A percentile compares a stretch with the other conserved stretches of the same genome.
phyloP scores from a whole-genome alignment of 2,888 invertebrate species.

The Camptogramma bilineatum region DNA sequence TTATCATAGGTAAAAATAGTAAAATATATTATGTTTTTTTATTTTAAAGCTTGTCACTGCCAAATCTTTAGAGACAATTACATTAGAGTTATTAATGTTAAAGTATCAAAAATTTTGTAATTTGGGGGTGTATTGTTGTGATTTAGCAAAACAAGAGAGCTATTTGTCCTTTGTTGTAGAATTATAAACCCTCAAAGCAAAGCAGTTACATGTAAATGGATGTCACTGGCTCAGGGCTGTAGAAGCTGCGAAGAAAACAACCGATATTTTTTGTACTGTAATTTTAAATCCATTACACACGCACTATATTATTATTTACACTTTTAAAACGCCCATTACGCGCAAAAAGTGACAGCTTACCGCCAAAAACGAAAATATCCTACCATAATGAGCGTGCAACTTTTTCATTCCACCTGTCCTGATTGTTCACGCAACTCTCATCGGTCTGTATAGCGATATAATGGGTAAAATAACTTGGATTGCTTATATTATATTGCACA shows the following conservation, averaged over 20 bases:
- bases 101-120: background rate
- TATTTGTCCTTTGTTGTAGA: background rate
- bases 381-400: constrained; percentile 37
- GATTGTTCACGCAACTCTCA: constrained; percentile 24
- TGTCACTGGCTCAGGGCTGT: constrained; percentile 26
- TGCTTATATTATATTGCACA: constrained; percentile 31
- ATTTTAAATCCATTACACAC: constrained; percentile 37
- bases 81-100: too few relatives aligned
- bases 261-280: constrained; percentile 19
- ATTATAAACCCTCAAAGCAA: background rate
- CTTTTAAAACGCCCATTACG: constrained; percentile 38
- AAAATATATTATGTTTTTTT: too few relatives aligned
- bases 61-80: too few relatives aligned
- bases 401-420: constrained; percentile 42
- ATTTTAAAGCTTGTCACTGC: too few relatives aligned
- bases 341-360: constrained; percentile 40
- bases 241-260: constrained; percentile 15
- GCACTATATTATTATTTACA: constrained; percentile 38
- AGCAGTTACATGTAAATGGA: constrained; percentile 19
- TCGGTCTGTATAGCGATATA: constrained; percentile 27
- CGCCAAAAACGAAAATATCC: constrained; percentile 40
- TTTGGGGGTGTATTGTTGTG: background rate
- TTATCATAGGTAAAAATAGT: too few relatives aligned
- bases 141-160: background rate
- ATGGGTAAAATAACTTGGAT: constrained; percentile 25